Conservation (phyloP, 2,113 vertebrate species). For the Charina bottae region DNA sequence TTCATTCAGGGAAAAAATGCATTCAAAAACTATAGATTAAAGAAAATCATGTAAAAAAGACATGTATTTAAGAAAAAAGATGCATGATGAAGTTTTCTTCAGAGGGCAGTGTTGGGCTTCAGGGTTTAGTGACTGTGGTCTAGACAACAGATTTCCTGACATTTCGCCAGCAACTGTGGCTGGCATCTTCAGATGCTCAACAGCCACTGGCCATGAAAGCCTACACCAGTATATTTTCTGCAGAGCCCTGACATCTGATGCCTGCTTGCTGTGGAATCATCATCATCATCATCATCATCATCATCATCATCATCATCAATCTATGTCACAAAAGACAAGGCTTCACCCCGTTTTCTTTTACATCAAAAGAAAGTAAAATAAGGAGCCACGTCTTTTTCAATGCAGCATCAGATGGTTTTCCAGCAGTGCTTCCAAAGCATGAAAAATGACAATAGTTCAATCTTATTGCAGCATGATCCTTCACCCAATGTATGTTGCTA, state of each 20-base stretch:
- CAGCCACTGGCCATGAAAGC: neutral
- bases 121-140: neutral
- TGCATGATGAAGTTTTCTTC: neutral
- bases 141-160: neutral
- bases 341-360: neutral
- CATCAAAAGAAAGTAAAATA: slow-evolving; percentile 33
- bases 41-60: neutral
- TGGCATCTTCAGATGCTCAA: neutral
- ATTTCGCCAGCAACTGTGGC: neutral
- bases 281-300: neutral
- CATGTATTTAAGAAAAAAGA: neutral
- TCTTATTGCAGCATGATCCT: slow-evolving; percentile 10
- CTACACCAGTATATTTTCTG: neutral
- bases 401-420: slow-evolving; percentile 41
- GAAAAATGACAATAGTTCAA: slow-evolving; percentile 40
- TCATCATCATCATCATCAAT: neutral
- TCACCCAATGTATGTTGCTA: slow-evolving; percentile 5
- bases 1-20: neutral
- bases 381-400: slow-evolving; percentile 30
- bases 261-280: slow-evolving; percentile 14
- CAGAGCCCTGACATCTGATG: slow-evolving; percentile 31
- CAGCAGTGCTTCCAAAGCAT: slow-evolving; percentile 27
- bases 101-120: neutral
- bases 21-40: neutral
- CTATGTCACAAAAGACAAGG: neutral